Base-by-base conservation (phyloP, 1,140 invertebrate species). In the Eumeta japonica region DNA sequence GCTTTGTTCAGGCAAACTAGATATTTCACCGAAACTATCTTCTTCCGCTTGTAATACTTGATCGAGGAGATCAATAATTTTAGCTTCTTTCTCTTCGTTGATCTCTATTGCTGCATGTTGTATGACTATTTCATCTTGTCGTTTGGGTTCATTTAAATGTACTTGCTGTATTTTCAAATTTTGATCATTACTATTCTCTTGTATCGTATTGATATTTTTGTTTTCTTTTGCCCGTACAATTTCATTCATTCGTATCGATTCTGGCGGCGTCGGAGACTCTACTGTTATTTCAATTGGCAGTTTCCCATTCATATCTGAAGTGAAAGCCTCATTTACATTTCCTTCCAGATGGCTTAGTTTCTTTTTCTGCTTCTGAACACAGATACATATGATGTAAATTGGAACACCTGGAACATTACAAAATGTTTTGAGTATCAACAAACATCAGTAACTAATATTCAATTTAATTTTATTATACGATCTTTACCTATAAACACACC, bases 1-100 rank as follows among this genome's bases (percentile, higher is more conserved):
- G 16, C 44, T 53, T 28, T 46, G 46, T 29, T 62, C 64, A 35
- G 62, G 59, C 5, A 62, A 37, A 38, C 57, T 68, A 15, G 59
- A 52, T 16, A 57, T 47, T 52, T 74, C 66, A 19, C 46, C 54
- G 16, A 66, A 74, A 14, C 49, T 55, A 39, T 74, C 66, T 52
- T 71, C 70, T 46, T 74, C 70, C 16, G 66, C 70, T 50, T 71
- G 66, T 35, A 74, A 41, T 1, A 74, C 66, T 61, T 71, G 65
- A 41, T 74, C 70, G 3, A 74, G 41, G 38, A 74, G 43, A 41
- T 74, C 64, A 27, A 74, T 74, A 16, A 74, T 74, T 42, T 70
- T 71, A 4, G 70, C 66, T 58, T 74, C 70, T 37, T 70, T 74
- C 39, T 74, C 66, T 45, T 57, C 58, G 19, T 56, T 68, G 43